Conservation (phyloP, 64 coral and sea anemone genomes). For the Pachyseris speciosa region DNA sequence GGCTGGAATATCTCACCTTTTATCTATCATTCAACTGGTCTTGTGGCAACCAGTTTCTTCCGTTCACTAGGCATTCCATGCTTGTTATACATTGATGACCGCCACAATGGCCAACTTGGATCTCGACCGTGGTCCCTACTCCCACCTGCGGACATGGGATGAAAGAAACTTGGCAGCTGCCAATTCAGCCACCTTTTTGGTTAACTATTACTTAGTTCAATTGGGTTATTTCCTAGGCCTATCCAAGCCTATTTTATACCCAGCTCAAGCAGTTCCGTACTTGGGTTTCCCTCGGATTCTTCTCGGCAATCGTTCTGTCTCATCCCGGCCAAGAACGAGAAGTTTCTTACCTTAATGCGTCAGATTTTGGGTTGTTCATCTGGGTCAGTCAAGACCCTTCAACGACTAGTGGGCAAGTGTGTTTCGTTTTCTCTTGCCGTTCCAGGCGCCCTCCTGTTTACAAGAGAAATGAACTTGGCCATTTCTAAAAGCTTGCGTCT, state of each 20-base stretch:
- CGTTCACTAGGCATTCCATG: neutral
- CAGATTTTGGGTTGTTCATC: neutral
- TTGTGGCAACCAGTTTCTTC: neutral
- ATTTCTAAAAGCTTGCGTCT: slow-evolving; percentile 36
- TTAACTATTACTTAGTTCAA: slow-evolving; percentile 1
- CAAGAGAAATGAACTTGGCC: neutral
- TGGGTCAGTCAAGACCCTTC: slow-evolving; percentile 10
- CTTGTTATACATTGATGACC: neutral
- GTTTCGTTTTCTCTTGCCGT: slow-evolving; percentile 12
- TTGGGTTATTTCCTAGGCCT: neutral
- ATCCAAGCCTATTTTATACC: slow-evolving; percentile 4
- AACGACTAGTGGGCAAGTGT: slow-evolving; percentile 64
- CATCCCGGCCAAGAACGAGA: neutral
- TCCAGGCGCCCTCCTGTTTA: neutral
- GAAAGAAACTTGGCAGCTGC: slow-evolving; percentile 27
- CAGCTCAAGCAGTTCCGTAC: slow-evolving; percentile 8
- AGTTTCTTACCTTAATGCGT: neutral
- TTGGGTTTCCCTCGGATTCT: slow-evolving; percentile 28
- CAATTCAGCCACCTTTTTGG: slow-evolving; percentile 26
- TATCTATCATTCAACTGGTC: neutral
- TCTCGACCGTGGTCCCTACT: neutral
- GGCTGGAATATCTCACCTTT: neutral
- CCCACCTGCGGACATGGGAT: neutral
- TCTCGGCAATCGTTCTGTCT: neutral
- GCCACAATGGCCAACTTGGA: neutral